Conservation (phyloP, 2,888 invertebrate genomes). For the Balanococcus diminutus region DNA sequence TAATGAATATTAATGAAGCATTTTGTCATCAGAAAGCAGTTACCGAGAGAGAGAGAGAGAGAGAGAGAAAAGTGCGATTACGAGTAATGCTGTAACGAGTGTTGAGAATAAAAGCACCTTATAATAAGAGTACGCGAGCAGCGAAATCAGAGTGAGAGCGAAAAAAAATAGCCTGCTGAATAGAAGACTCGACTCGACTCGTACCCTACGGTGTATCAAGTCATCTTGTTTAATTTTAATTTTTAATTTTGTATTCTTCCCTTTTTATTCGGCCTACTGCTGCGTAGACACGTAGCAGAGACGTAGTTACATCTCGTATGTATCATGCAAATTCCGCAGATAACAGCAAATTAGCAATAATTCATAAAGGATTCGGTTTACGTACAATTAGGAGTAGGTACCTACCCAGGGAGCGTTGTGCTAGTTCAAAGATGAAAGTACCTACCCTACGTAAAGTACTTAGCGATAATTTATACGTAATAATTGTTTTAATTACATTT, state of each 20-base stretch:
- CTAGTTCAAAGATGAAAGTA: background rate
- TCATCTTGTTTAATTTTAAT: background rate
- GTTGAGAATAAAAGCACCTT: conserved; percentile 3
- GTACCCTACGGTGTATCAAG: background rate
- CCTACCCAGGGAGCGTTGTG: background rate
- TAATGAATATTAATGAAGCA: conserved; percentile 47
- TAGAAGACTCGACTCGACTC: background rate
- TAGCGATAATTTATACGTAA: background rate
- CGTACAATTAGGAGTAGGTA: background rate
- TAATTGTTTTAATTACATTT: too few species aligned
- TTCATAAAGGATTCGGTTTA: background rate
- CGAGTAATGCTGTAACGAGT: background rate
- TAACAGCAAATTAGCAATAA: background rate
- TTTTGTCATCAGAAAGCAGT: conserved; percentile 36
- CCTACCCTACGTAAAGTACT: background rate
- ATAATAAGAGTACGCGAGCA: background rate
- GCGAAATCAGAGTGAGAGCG: background rate
- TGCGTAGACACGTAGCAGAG: background rate
- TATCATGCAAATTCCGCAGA: background rate
- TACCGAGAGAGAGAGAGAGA: background rate
- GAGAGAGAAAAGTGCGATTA: background rate
- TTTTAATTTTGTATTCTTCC: background rate
- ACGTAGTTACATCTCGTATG: background rate
- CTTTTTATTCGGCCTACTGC: background rate
- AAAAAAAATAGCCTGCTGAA: background rate